Percentiles rank a stretch among this genome's conserved stretches.
Conservation (phyloP, 1,140 invertebrate species). For the Odontomachus brunneus region DNA sequence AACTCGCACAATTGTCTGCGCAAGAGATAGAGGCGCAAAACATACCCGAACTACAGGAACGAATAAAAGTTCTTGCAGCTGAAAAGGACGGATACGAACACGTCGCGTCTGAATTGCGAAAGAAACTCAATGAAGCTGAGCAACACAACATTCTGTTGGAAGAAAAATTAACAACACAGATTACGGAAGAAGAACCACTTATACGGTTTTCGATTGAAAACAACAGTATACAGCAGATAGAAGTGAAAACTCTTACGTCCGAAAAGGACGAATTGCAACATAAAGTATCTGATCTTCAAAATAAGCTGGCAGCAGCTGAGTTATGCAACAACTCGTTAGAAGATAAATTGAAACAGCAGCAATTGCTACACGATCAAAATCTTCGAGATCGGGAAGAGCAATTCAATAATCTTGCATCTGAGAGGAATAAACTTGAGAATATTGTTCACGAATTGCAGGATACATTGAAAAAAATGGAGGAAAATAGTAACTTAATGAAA, state of each 20-base stretch:
- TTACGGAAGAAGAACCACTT: not conserved
- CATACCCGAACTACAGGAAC: slow-evolving; percentile 37
- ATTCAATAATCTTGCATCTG: slow-evolving; percentile 13
- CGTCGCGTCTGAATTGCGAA: slow-evolving; percentile 36
- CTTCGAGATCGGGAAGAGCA: slow-evolving; percentile 33
- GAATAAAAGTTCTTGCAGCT: not conserved
- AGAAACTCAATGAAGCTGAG: slow-evolving; percentile 34
- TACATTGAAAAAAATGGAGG: slow-evolving; percentile 34
- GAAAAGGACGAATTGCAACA: slow-evolving; percentile 38
- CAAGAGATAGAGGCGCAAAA: not conserved
- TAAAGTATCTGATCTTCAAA: slow-evolving; percentile 31
- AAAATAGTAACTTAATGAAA: not conserved
- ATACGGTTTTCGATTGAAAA: not conserved
- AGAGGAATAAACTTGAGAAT: slow-evolving; percentile 42
- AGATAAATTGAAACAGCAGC: slow-evolving; percentile 24
- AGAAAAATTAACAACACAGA: not conserved
- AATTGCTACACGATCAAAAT: slow-evolving; percentile 5
- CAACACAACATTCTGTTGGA: slow-evolving; percentile 17
- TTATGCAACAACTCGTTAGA: slow-evolving; percentile 16
- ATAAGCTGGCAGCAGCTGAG: slow-evolving; percentile 26
- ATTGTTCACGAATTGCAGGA: slow-evolving; percentile 49
- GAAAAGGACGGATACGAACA: slow-evolving; percentile 40
- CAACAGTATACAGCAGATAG: not conserved
- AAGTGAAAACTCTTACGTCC: slow-evolving; percentile 10
- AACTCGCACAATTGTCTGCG: slow-evolving; percentile 9